Evolutionary conservation across 2,113 vertebrate genomes (phyloP), one percentile per base, ranked within the genome.

Genomic region (Scomber scombrus): DNA sequence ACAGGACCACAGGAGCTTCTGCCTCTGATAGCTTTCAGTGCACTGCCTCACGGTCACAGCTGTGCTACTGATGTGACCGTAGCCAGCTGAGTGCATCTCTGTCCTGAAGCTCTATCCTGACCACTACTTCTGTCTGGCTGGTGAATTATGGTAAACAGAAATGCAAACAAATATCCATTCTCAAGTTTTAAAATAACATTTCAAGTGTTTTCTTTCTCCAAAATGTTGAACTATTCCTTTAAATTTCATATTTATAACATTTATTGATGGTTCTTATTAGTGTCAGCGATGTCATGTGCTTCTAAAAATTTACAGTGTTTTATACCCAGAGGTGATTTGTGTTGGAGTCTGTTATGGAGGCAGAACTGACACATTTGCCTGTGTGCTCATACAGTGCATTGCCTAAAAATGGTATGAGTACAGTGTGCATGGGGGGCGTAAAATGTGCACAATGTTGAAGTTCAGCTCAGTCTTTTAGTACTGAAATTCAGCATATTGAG

Each of bases 351-450:
- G 29, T 64, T 40, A 60, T 51, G 47, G 75, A 80, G 62, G 71
- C 75, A 78, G 13, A 83, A 75, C 60, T 47, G 70, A 70, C 46
- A 78, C 69, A 60, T 80, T 80, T 81, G 68, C 79, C 72, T 87
- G 0, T 66, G 68, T 73, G 65, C 64, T 76, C 55, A 80, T 84
- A 63, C 66, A 58, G 34, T 64, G 70, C 49, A 73, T 72, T 64
- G 65, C 54, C 14, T 87, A 50, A 77, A 71, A 54, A 50, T 43
- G 84, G 65, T 49, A 40, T 16, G 69, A 58, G 18, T 46, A 70
- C 45, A 47, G 13, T 60, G 78, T 76, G 34, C 34, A 40, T 40
- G 34, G 83, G 74, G 80, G 54, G 80, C 64, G 76, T 64, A 57
- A 62, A 80, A 82, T 78, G 46, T 66, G 73, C 79, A 75, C 5